These are phyloP conservation scores for Bombus huntii DNA, from an alignment of 1,140 invertebrate species.

Conservation along the genomic window DNA sequence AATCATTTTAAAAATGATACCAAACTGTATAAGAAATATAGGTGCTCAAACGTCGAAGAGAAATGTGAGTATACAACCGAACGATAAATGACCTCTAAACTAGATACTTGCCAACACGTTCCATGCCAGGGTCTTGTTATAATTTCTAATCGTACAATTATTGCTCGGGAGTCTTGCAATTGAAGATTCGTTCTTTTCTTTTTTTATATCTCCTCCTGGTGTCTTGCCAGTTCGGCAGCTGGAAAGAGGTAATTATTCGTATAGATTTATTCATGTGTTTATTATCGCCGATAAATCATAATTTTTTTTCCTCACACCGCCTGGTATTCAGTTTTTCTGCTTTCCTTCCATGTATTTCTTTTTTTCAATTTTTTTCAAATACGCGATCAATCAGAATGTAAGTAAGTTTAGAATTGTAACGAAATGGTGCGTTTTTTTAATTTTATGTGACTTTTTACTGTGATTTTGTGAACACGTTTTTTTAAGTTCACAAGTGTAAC, in stretches of 20 bases:
- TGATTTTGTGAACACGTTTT: neutral
- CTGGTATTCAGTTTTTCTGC: neutral
- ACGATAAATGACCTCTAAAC: constrained; percentile 75
- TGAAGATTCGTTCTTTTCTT: constrained; percentile 45
- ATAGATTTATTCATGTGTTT: constrained; percentile 26
- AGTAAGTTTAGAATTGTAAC: neutral
- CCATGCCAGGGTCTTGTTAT: constrained; percentile 44
- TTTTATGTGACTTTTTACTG: neutral
- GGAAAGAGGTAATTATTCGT: constrained; percentile 79
- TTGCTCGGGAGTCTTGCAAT: constrained; percentile 12
- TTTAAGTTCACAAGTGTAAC: neutral
- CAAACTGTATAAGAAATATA: constrained; percentile 73
- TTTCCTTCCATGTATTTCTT: neutral
- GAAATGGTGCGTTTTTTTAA: neutral
- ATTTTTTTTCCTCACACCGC: no score
- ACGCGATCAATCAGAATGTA: neutral
- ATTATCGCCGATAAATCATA: neutral
- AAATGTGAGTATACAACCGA: constrained; percentile 74
- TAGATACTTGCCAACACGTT: constrained; percentile 41
- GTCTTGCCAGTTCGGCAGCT: constrained; percentile 75
- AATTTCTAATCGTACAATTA: constrained; percentile 28
- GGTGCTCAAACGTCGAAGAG: constrained; percentile 71
- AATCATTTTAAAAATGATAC: constrained; percentile 71
- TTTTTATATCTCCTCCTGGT: constrained; percentile 46
- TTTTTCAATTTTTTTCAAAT: no score